Evolutionary conservation across 30 jellyfish, hydroid and myxozoan species (phyloP), one percentile per base, ranked within the genome.

Genomic region (Turritopsis rubra): DNA sequence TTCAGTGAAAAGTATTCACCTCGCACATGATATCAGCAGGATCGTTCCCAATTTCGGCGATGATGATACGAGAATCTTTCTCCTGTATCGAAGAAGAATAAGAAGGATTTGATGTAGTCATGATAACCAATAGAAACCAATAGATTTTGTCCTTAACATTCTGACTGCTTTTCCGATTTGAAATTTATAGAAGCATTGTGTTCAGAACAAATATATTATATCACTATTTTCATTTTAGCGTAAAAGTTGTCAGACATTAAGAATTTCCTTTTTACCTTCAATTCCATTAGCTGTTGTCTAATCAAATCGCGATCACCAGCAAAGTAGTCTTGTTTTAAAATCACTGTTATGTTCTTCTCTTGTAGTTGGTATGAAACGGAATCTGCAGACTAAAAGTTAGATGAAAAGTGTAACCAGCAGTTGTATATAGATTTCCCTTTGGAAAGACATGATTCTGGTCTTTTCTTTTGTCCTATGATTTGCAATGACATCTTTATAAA

Each of bases 21-120:
- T 68, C 77, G 19, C 77, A 68, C 77, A 68, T 68, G 31, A 68
- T 27, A 7, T 68, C 77, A n/a, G 31, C 77, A n/a, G 30, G 28
- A 22, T 68, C 30, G 31, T 68, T 22, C 28, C 30, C 30, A 27
- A 68, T n/a, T 22, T 68, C 77, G 16, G 31, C 77, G 19, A 68
- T 1, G 19, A 68, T 68, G 21, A 68, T 68, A n/a, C 77, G 28
- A n/a, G 77, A 68, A 68, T 68, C 77, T 68, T 68, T 68, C 8
- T 68, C 77, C 77, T 68, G 8, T 19, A 68, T 8, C 28, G 30
- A 68, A 68, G 21, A 68, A 22, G 77, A 8, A 68, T 18, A 0
- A 60, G 19, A 23, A 0, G 0, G n/a, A n/a, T n/a, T n/a, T n/a
- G n/a, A n/a, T n/a, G n/a, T n/a, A n/a, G n/a, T n/a, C n/a, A n/a